Conservation (phyloP, 2,888 invertebrate genomes). For the Anagyrus pseudococci region DNA sequence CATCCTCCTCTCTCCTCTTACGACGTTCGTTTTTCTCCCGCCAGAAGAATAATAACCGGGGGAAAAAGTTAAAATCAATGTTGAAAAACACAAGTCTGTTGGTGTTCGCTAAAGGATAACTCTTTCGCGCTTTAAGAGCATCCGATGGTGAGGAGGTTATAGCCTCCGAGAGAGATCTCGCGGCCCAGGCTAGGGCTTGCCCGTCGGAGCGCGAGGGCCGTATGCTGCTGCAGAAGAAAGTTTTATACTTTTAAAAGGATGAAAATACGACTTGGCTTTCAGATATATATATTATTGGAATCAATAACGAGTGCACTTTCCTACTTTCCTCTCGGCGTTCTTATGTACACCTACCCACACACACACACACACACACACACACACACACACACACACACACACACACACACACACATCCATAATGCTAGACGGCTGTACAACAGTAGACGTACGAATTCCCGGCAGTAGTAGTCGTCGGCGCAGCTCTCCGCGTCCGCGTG, state of each 20-base stretch:
- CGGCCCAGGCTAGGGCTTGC: too few relatives aligned
- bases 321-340: conserved; percentile 2
- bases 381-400: not conserved
- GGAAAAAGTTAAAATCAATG: conserved; percentile 26
- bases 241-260: conserved; percentile 35
- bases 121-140: not conserved
- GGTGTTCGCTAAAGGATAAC: conserved; percentile 31
- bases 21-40: not conserved
- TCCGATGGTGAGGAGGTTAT: too few relatives aligned
- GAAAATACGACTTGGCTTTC: conserved; percentile 32
- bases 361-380: not conserved
- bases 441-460: too few relatives aligned
- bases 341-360: too few relatives aligned
- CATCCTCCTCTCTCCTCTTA: not conserved
- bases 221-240: conserved; percentile 20
- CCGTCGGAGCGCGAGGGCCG: not conserved
- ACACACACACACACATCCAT: not conserved
- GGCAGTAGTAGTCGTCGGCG: too few relatives aligned
- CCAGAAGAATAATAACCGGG: conserved; percentile 4
- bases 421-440: not conserved
- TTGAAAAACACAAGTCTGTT: conserved; percentile 25
- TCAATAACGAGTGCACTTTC: conserved; percentile 34
- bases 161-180: too few relatives aligned
- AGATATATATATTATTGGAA: conserved; percentile 35
- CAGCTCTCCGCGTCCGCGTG: too few relatives aligned